A percentile compares a stretch with the other conserved stretches of the same genome.
Evolutionary conservation across 2,113 vertebrate genomes (phyloP).

Genomic region (Myotis brandtii): DNA sequence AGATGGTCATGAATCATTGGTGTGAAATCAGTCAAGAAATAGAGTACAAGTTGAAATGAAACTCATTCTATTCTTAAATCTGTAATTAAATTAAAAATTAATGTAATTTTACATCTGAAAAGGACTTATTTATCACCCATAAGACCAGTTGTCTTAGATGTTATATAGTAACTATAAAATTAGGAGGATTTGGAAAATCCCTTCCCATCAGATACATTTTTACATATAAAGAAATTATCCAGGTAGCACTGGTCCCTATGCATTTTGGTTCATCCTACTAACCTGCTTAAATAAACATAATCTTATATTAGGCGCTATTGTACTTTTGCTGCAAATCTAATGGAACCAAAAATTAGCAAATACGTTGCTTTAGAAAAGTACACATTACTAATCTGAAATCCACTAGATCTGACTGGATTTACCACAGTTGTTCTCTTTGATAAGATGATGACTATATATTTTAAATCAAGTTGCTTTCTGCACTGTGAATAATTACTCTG

Average conservation of each 20-base stretch:
- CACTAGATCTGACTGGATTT: conserved; percentile 10
- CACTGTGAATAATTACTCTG: conserved; percentile 13
- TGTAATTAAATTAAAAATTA: background rate
- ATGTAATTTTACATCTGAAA: background rate
- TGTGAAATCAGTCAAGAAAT: background rate
- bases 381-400: conserved; percentile 52
- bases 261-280: conserved; percentile 9
- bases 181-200: background rate
- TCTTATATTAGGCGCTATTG: background rate
- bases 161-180: background rate
- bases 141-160: background rate
- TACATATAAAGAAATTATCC: background rate
- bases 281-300: background rate
- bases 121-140: background rate
- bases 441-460: conserved; percentile 66
- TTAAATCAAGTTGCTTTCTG: conserved; percentile 76
- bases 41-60: conserved; percentile 35
- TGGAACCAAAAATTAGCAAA: conserved; percentile 1
- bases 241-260: background rate
- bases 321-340: conserved; percentile 27
- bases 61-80: background rate
- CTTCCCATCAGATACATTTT: background rate
- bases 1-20: background rate
- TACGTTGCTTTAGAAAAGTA: conserved; percentile 14
- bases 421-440: conserved; percentile 43